Percentiles rank a stretch among this genome's conserved stretches.
phyloP scores from a whole-genome alignment of 2,113 vertebrate genomes.

The Paedocypris sp. region DNA sequence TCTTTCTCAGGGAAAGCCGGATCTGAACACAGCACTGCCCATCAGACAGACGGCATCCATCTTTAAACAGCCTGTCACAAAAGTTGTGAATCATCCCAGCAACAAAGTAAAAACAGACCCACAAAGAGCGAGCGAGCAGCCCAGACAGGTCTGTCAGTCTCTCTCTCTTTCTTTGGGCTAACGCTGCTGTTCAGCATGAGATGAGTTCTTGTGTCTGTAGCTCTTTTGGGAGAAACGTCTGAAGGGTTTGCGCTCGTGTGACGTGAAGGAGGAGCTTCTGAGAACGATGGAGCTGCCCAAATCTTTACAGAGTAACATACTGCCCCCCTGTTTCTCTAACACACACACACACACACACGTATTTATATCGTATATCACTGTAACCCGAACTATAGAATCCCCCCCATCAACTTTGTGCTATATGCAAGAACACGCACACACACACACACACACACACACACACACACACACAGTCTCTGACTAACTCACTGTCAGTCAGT shows the following conservation, averaged over 20 bases:
- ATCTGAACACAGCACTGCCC: conserved; percentile 73
- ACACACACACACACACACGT: too few relatives aligned
- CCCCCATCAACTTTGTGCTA: too few relatives aligned
- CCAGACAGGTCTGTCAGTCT: conserved; percentile 63
- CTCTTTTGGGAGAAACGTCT: conserved; percentile 82
- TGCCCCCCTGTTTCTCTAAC: background rate
- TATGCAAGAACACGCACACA: too few relatives aligned
- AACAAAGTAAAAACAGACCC: conserved; percentile 76
- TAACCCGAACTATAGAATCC: too few relatives aligned
- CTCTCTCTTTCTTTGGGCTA: too few relatives aligned
- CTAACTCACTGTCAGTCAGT: too few relatives aligned
- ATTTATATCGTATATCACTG: too few relatives aligned
- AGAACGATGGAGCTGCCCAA: conserved; percentile 78
- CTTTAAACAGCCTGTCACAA: conserved; percentile 80
- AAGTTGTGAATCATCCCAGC: conserved; percentile 74
- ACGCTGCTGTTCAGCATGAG: background rate
- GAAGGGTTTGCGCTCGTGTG: conserved; percentile 72
- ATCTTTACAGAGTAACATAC: conserved; percentile 75
- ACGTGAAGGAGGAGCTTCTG: conserved; percentile 72
- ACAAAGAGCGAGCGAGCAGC: conserved; percentile 70
- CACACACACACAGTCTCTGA: too few relatives aligned
- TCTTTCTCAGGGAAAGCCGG: conserved; percentile 65
- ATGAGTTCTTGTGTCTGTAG: conserved; percentile 40
- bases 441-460: too few relatives aligned
- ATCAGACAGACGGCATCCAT: conserved; percentile 78